phyloP scores from a whole-genome alignment of 2,888 invertebrate species.

The Stenurella melanura region DNA sequence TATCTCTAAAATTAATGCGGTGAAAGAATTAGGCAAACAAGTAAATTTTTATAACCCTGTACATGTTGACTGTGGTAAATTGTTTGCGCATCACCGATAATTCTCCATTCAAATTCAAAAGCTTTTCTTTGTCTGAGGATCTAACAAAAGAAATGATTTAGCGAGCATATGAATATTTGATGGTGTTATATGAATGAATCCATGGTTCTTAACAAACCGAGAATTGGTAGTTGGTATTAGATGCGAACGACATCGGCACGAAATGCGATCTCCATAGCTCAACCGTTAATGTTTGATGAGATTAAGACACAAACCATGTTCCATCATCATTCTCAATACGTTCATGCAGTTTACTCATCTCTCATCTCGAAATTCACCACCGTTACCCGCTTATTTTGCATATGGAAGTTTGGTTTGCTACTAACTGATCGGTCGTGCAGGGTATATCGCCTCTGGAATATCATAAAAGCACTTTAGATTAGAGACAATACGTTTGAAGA shows the following conservation, averaged over 20 bases:
- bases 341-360: conserved; percentile 58
- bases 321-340: conserved; percentile 67
- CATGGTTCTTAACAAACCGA: conserved; percentile 47
- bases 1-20: too few species aligned
- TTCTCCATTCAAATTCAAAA: conserved; percentile 43
- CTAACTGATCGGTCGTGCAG: conserved; percentile 50
- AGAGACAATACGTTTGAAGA: conserved; percentile 7
- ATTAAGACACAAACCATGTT: conserved; percentile 73
- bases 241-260: conserved; percentile 37
- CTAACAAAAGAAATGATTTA: conserved; percentile 44
- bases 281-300: conserved; percentile 71
- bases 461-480: conserved; percentile 7
- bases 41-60: too few species aligned
- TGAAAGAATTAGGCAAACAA: too few species aligned
- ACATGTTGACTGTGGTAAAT: not conserved
- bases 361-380: conserved; percentile 53
- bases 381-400: conserved; percentile 57
- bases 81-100: conserved; percentile 11
- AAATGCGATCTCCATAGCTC: conserved; percentile 54
- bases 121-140: conserved; percentile 50
- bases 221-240: conserved; percentile 52
- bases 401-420: conserved; percentile 54
- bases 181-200: conserved; percentile 54
- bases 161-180: conserved; percentile 58
- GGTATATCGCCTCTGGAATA: conserved; percentile 28